phyloP scores from a whole-genome alignment of 2,888 invertebrate species.

The Epinotia ramella region DNA sequence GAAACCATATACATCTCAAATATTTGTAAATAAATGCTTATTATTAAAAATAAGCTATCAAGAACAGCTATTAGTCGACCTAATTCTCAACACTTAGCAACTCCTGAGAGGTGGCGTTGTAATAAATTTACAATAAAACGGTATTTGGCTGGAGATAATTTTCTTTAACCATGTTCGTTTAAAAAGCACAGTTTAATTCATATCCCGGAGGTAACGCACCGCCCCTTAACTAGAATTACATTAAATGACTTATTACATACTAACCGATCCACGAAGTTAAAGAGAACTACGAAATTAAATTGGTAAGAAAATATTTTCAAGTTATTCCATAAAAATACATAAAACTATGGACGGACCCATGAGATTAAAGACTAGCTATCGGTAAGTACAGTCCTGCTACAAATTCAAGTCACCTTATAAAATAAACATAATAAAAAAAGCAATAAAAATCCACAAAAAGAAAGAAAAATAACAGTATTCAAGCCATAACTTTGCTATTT shows the following conservation, averaged over 20 bases:
- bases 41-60: background rate
- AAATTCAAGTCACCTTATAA: slow-evolving; percentile 20
- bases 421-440: no score
- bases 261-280: slow-evolving; percentile 39
- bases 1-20: no score
- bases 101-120: slow-evolving; percentile 6
- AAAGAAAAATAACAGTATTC: no score
- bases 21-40: no score
- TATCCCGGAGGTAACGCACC: slow-evolving; percentile 34
- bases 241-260: slow-evolving; percentile 44
- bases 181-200: slow-evolving; percentile 16
- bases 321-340: slow-evolving; percentile 47
- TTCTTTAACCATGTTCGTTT: slow-evolving; percentile 1
- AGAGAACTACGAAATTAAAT: slow-evolving; percentile 45
- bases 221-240: slow-evolving; percentile 41
- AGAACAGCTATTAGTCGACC: slow-evolving; percentile 8
- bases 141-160: background rate
- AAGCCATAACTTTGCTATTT: background rate
- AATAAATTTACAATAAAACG: slow-evolving; percentile 1
- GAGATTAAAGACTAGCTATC: slow-evolving; percentile 54
- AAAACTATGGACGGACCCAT: slow-evolving; percentile 60
- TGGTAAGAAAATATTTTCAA: slow-evolving; percentile 50
- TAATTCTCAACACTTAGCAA: background rate
- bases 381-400: slow-evolving; percentile 44
- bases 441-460: no score